Evolutionary conservation across 2,113 vertebrate species (phyloP).

Genomic region (Mixornis gularis): DNA sequence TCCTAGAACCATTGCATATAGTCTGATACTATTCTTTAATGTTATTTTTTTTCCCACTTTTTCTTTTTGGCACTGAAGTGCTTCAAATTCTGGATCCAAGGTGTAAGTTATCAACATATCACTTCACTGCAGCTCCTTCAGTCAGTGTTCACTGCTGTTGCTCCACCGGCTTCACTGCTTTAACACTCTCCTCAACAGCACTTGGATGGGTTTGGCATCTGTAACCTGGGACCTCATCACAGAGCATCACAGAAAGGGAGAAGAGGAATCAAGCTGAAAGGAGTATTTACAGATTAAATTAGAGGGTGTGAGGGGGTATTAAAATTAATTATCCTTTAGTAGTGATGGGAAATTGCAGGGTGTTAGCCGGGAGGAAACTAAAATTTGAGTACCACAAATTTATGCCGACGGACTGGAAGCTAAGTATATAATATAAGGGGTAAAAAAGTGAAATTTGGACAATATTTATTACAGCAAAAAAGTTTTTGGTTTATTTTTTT

Average conservation of each 20-base stretch:
- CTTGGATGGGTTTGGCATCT: background rate
- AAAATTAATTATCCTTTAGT: background rate
- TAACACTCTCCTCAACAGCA: background rate
- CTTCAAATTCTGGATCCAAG: background rate
- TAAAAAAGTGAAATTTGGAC: background rate
- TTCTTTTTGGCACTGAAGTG: background rate
- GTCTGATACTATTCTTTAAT: background rate
- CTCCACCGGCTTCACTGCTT: background rate
- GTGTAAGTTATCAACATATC: background rate
- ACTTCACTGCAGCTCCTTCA: background rate
- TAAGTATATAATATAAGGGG: background rate
- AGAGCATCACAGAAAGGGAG: background rate
- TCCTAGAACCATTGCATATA: background rate
- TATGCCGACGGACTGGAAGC: background rate
- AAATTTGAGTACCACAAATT: background rate
- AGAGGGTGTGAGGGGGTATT: background rate
- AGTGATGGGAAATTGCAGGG: background rate
- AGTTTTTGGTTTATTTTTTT: background rate
- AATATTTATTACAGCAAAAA: background rate
- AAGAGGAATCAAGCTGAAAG: background rate
- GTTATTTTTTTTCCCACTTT: background rate
- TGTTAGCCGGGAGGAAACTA: background rate
- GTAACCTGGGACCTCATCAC: background rate
- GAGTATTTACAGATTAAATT: background rate
- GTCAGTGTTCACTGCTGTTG: background rate